Base-by-base conservation (phyloP, 23 tunicate genomes). In the Halocynthia roretzi region DNA sequence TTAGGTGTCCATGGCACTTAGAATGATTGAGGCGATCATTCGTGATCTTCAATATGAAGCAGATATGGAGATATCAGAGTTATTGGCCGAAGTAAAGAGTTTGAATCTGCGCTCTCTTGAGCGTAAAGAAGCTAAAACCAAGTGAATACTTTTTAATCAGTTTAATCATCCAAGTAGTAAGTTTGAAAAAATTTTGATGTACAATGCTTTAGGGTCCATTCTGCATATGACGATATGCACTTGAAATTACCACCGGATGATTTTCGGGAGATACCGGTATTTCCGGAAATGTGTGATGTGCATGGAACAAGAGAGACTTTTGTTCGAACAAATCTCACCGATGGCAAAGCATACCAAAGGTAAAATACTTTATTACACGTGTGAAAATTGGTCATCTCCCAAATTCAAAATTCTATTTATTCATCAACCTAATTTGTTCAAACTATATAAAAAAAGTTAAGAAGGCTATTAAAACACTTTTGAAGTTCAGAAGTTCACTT, bases 241-340 rank as follows among this genome's bases (percentile, higher is more conserved):
- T 55, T 71, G 7, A 76, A 74, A 31, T 65, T 31, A 18, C 96
- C 96, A 40, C 96, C 96, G 10, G 84, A 83, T 80, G 80, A 89
- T 70, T 89, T 83, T 57, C 88, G 96, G 0, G 57, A 66, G 48
- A 82, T 89, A 54, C 82, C 96, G 5, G 96, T 89, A 50, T 89
- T 89, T 70, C 96, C 96, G 14, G 74, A 71, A 6, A 52, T 57
- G 7, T 19, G 67, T 22, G 96, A 89, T 63, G 80, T 89, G 7
- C 70, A 83, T 15, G 70, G 57, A 19, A 75, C 55, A 14, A 71
- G 76, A 8, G 60, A 73, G 62, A 83, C 88, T n/a, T 89, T 83
- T 76, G 82, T 89, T 6, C 77, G 96, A 22, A 74, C 85, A 9
- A 89, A 89, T 61, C 68, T 83, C 5, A 71, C 68, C 2, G 56